Evolutionary conservation across 2,888 invertebrate species (phyloP).

Genomic region (Epinotia ramella): DNA sequence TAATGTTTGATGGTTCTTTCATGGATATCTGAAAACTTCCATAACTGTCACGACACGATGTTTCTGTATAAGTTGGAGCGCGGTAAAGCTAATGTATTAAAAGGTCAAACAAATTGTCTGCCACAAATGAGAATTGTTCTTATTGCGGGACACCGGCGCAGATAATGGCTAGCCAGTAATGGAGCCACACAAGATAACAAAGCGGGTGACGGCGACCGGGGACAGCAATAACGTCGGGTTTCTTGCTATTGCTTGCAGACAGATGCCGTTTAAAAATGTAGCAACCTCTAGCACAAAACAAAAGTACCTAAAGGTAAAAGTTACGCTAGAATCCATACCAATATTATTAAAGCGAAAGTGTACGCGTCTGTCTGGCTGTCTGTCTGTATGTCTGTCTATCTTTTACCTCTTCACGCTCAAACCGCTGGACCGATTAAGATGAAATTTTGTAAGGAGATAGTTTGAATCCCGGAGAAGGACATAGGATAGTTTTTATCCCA

Average conservation of each 20-base stretch:
- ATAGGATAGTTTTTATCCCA: no score
- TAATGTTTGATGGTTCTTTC: constrained; percentile 30
- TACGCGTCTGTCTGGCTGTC: no score
- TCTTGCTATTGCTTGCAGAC: constrained; percentile 10
- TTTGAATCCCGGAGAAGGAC: no score
- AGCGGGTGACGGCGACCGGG: not conserved
- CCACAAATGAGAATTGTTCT: constrained; percentile 15
- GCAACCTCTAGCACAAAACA: not conserved
- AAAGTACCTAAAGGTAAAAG: not conserved
- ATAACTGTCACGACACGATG: constrained; percentile 14
- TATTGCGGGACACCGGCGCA: constrained; percentile 5
- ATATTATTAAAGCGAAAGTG: no score
- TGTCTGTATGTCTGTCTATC: no score
- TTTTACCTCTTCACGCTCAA: no score
- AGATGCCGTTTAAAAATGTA: constrained; percentile 26
- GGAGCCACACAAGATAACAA: constrained; percentile 2
- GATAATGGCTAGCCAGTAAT: constrained; percentile 22
- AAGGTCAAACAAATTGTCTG: not conserved
- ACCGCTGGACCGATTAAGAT: no score
- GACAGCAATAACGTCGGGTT: constrained; percentile 5
- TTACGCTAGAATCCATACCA: not conserved
- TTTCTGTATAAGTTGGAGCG: constrained; percentile 2
- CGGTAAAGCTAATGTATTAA: not conserved
- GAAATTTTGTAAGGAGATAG: no score
- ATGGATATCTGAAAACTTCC: constrained; percentile 5